Conservation (phyloP, 2,888 invertebrate genomes). For the Endotricha flammealis region DNA sequence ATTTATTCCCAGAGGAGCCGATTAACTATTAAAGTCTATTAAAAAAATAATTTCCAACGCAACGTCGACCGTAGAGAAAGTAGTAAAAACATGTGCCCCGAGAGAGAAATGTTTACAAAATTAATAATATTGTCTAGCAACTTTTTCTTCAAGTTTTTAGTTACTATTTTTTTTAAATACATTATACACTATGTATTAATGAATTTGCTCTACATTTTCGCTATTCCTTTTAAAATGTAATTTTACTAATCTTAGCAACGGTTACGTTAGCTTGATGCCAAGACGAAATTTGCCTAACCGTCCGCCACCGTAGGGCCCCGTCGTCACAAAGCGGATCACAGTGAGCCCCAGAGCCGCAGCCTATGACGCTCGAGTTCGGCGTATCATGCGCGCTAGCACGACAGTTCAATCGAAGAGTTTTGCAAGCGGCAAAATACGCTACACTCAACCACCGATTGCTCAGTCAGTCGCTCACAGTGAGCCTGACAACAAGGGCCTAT, state of each 20-base stretch:
- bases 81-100: constrained; percentile 16
- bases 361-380: too few species aligned
- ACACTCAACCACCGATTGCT: too few species aligned
- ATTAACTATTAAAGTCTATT: constrained; percentile 38
- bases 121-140: constrained; percentile 71
- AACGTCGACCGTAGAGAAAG: constrained; percentile 24
- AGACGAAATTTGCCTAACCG: constrained; percentile 49
- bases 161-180: constrained; percentile 55
- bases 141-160: constrained; percentile 60
- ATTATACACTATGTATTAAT: constrained; percentile 63
- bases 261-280: constrained; percentile 41
- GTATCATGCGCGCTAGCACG: too few species aligned
- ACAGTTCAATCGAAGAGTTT: too few species aligned
- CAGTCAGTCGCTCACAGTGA: too few species aligned
- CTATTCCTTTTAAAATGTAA: constrained; percentile 42
- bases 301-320: constrained; percentile 55
- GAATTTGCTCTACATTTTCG: constrained; percentile 72
- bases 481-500: too few species aligned
- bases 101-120: too few species aligned
- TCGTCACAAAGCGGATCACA: too few species aligned
- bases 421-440: too few species aligned
- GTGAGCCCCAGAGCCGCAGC: too few species aligned
- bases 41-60: constrained; percentile 64
- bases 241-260: constrained; percentile 65
- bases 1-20: constrained; percentile 18